phyloP scores from a whole-genome alignment of 2,888 invertebrate species.

The Cylloceria caligata region DNA sequence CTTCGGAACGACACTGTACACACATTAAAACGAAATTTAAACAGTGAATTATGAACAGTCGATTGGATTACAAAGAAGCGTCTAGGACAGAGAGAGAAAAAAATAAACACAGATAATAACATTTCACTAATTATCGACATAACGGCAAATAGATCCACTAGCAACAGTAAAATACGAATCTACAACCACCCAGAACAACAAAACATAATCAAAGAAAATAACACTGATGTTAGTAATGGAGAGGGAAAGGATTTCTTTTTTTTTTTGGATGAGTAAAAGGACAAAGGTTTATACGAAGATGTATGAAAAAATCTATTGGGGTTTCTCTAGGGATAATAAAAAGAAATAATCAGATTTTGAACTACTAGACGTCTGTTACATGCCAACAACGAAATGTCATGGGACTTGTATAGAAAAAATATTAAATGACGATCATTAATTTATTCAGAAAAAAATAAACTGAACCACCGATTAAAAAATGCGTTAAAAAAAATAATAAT shows the following conservation, averaged over 20 bases:
- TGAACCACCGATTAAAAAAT: slow-evolving; percentile 62
- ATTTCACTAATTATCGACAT: slow-evolving; percentile 57
- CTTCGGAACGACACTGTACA: slow-evolving; percentile 18
- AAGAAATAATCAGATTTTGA: not conserved
- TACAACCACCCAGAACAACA: slow-evolving; percentile 70
- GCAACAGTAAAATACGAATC: slow-evolving; percentile 69
- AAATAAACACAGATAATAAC: slow-evolving; percentile 51
- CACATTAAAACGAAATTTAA: slow-evolving; percentile 23
- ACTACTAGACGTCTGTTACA: slow-evolving; percentile 72
- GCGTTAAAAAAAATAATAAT: slow-evolving; percentile 57
- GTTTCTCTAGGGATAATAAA: slow-evolving; percentile 28
- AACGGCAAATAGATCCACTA: slow-evolving; percentile 60
- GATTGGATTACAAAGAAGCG: slow-evolving; percentile 63
- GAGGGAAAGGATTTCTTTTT: slow-evolving; percentile 24
- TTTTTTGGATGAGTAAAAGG: slow-evolving; percentile 35
- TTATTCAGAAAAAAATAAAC: slow-evolving; percentile 61
- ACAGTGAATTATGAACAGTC: slow-evolving; percentile 33
- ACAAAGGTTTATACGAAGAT: slow-evolving; percentile 43
- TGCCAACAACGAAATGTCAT: slow-evolving; percentile 69
- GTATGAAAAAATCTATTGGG: slow-evolving; percentile 44
- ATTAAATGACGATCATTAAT: slow-evolving; percentile 62
- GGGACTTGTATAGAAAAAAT: slow-evolving; percentile 42
- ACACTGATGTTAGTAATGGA: slow-evolving; percentile 70
- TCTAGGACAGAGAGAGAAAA: slow-evolving; percentile 67
- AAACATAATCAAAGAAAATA: slow-evolving; percentile 62